phyloP scores from a whole-genome alignment of 2,113 vertebrate species.

The Vidua macroura region DNA sequence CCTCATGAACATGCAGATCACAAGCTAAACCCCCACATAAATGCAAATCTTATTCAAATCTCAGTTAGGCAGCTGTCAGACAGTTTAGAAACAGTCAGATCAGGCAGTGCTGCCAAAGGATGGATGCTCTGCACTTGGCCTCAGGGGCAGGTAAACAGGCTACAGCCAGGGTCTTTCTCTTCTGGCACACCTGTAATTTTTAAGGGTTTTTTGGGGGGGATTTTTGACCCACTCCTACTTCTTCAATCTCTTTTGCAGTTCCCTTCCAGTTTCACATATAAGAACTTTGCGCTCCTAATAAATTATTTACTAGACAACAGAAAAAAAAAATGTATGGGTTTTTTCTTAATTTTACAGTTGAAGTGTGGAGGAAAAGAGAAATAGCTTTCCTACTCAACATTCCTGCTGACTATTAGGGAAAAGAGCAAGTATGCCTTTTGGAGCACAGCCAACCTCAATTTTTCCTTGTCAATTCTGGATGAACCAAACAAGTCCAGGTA shows the following conservation, averaged over 20 bases:
- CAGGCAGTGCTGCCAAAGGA: neutral
- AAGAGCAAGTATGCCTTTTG: neutral
- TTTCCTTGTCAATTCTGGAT: neutral
- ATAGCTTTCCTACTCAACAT: neutral
- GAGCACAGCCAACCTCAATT: neutral
- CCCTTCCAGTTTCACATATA: neutral
- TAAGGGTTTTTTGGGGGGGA: neutral
- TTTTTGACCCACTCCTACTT: neutral
- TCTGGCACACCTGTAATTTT: neutral
- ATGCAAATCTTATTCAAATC: slow-evolving; percentile 50
- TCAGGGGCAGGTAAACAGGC: neutral
- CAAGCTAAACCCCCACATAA: slow-evolving; percentile 1
- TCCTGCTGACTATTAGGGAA: neutral
- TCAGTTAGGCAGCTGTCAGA: neutral
- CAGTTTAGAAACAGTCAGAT: neutral
- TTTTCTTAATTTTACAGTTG: neutral
- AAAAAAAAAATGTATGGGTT: accelerated
- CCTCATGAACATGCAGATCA: slow-evolving; percentile 41
- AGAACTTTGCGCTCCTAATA: neutral
- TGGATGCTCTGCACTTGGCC: neutral
- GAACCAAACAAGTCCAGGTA: neutral
- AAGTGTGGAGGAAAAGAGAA: neutral
- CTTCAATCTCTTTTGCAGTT: neutral
- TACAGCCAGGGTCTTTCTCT: neutral
- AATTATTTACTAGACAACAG: accelerated